Conservation (phyloP, 2,888 invertebrate species). For the Apamea crenata region DNA sequence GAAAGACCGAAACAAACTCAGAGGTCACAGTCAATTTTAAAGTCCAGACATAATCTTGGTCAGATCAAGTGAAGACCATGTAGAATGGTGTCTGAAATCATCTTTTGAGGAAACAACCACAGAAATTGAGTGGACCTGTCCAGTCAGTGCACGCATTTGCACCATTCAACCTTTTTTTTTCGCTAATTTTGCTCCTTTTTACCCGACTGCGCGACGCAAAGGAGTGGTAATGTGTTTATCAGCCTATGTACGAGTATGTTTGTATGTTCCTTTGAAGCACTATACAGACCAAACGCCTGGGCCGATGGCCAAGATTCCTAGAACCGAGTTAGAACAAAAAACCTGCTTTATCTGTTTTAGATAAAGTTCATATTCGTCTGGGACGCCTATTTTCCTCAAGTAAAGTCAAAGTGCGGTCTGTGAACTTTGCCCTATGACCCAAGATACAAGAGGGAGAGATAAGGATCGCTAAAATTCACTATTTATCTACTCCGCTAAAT, state of each 20-base stretch:
- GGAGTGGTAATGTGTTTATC: too few species aligned
- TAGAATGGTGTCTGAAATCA: not conserved
- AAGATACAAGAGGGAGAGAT: conserved; percentile 70
- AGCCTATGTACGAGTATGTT: too few species aligned
- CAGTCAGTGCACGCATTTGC: not conserved
- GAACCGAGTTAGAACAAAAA: too few species aligned
- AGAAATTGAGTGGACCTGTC: not conserved
- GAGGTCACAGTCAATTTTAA: too few species aligned
- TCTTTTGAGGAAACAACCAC: not conserved
- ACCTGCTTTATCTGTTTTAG: too few species aligned
- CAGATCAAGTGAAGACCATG: not conserved
- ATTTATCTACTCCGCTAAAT: conserved; percentile 63
- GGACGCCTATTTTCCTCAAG: not conserved
- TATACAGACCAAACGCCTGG: too few species aligned
- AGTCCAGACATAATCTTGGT: not conserved
- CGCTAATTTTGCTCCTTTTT: not conserved
- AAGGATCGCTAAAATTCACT: conserved; percentile 70
- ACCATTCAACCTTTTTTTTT: not conserved
- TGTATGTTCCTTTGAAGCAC: too few species aligned
- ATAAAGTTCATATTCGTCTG: not conserved
- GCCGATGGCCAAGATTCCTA: too few species aligned
- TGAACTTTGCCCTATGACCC: not conserved
- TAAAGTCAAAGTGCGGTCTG: not conserved
- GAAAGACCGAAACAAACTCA: not conserved
- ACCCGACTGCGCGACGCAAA: too few species aligned